phyloP scores from a whole-genome alignment of 2,888 invertebrate genomes.

The Heteromyza rotundicornis region DNA sequence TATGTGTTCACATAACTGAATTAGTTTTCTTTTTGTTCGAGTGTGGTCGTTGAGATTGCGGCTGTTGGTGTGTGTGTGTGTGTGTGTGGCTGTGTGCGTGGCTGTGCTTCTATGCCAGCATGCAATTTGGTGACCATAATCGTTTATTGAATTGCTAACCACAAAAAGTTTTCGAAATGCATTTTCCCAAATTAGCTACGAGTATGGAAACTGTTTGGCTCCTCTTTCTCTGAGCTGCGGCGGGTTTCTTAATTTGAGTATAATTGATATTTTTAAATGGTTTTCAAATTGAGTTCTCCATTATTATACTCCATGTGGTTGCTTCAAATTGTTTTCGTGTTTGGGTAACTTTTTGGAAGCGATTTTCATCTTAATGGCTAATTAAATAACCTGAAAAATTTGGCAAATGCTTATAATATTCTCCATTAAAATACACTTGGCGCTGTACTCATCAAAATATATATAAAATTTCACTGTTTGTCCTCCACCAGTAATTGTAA shows the following conservation, averaged over 20 bases:
- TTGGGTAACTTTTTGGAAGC: too few relatives aligned
- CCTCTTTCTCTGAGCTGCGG: not conserved
- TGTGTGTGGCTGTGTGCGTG: constrained; percentile 20
- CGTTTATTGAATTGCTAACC: constrained; percentile 24
- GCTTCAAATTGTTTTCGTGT: too few relatives aligned
- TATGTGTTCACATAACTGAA: constrained; percentile 31
- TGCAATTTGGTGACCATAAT: constrained; percentile 19
- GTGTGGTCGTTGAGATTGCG: constrained; percentile 5
- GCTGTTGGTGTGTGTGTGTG: constrained; percentile 20
- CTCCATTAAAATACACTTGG: too few relatives aligned
- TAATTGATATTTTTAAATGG: too few relatives aligned
- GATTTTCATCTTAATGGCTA: too few relatives aligned
- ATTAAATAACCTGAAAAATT: too few relatives aligned
- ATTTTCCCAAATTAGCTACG: constrained; percentile 17
- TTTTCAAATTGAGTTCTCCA: too few relatives aligned
- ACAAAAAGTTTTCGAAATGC: constrained; percentile 17
- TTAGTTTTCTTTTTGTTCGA: constrained; percentile 28
- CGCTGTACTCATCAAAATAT: too few relatives aligned
- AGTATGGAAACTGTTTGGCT: not conserved
- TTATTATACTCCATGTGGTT: too few relatives aligned
- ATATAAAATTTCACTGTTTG: too few relatives aligned
- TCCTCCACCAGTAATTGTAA: too few relatives aligned
- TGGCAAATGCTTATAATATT: too few relatives aligned
- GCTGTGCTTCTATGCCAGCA: not conserved
- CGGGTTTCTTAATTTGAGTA: not conserved